Evolutionary conservation across 2,113 vertebrate species (phyloP).

Genomic region (Monarcha castaneiventris): DNA sequence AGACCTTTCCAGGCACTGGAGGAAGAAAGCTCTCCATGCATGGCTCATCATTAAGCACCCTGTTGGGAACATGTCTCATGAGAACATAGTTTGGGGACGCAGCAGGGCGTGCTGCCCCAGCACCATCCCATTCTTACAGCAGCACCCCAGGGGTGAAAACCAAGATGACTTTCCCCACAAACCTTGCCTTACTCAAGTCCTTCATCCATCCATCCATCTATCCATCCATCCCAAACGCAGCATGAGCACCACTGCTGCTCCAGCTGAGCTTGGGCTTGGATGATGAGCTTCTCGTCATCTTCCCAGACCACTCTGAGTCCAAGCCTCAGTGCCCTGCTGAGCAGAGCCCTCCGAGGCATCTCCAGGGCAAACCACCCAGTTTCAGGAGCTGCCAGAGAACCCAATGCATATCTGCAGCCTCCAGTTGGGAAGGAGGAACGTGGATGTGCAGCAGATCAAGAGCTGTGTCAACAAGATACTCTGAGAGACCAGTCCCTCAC

Average conservation of each 20-base stretch:
- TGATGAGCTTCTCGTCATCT: neutral
- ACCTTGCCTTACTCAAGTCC: neutral
- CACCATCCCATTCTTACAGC: neutral
- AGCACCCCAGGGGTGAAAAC: neutral
- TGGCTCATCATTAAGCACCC: neutral
- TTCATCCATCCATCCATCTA: neutral
- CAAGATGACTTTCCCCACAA: neutral
- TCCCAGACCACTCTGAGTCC: rapidly evolving
- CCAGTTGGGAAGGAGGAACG: neutral
- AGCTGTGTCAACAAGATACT: neutral
- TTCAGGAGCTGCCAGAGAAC: neutral
- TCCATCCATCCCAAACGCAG: neutral
- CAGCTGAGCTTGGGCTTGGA: neutral
- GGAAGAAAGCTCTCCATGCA: neutral
- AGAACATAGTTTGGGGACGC: neutral
- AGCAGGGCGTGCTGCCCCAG: neutral
- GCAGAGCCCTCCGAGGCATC: neutral
- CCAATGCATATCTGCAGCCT: rapidly evolving
- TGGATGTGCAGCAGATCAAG: neutral
- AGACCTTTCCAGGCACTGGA: neutral
- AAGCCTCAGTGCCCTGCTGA: neutral
- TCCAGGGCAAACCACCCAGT: rapidly evolving
- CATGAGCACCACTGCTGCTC: rapidly evolving
- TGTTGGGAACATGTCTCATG: rapidly evolving
- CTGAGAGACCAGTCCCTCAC: neutral